Conservation (phyloP, 2,888 invertebrate genomes). For the Drosophila diplacantha region DNA sequence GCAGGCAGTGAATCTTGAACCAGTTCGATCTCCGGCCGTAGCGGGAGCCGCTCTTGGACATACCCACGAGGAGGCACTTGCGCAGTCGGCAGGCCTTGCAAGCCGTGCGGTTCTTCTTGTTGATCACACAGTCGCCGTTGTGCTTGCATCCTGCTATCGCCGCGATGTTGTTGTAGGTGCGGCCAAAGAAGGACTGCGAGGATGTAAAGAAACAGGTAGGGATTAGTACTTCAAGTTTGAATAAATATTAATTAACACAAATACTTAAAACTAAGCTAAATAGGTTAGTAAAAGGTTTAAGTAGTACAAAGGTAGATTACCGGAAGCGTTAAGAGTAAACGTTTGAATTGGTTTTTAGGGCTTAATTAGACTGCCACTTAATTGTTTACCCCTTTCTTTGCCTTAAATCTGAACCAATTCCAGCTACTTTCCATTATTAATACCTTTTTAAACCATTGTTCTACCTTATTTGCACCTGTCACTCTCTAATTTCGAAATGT, state of each 20-base stretch:
- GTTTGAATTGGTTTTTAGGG: not conserved
- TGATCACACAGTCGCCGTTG: constrained; percentile 93
- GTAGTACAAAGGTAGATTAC: no score
- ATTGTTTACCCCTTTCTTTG: not conserved
- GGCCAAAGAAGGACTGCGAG: constrained; percentile 93
- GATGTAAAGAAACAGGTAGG: not conserved
- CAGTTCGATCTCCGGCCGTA: constrained; percentile 94
- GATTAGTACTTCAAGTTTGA: not conserved
- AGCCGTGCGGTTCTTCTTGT: constrained; percentile 94
- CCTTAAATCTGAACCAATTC: not conserved
- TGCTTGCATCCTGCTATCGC: constrained; percentile 95
- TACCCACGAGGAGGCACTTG: constrained; percentile 91
- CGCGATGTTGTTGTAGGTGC: constrained; percentile 92
- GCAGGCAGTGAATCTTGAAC: constrained; percentile 94
- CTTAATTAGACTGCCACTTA: not conserved
- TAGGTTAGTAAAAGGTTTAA: no score
- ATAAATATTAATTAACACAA: no score
- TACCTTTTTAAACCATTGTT: not conserved
- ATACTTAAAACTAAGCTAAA: not conserved
- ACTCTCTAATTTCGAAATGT: constrained; percentile 61
- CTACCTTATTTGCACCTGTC: constrained; percentile 39
- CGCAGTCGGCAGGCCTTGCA: constrained; percentile 93
- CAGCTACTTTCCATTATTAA: not conserved
- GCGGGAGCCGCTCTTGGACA: constrained; percentile 94
- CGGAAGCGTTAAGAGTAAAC: not conserved